These are phyloP conservation scores for Brachyhypopomus gauderio DNA, from an alignment of 2,113 vertebrate genomes.

Conservation along the genomic window DNA sequence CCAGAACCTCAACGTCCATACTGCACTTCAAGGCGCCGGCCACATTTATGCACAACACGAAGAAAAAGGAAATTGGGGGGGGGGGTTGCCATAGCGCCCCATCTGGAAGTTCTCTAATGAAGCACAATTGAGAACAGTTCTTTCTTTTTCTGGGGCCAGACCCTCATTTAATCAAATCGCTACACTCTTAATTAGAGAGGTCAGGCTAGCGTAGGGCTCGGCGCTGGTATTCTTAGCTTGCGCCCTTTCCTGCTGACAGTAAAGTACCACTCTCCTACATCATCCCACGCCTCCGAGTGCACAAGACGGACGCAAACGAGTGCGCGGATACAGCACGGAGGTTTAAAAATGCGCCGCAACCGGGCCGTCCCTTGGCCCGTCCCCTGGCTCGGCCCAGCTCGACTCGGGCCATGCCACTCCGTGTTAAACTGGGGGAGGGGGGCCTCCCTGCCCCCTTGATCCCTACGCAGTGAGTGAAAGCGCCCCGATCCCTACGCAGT, in stretches of 20 bases:
- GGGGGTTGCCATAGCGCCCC: not conserved
- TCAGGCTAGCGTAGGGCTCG: not conserved
- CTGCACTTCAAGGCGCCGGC: too few species aligned
- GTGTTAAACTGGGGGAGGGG: slow-evolving; percentile 8
- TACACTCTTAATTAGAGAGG: not conserved
- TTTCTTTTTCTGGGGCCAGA: not conserved
- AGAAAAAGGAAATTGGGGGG: too few species aligned
- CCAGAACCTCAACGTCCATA: too few species aligned
- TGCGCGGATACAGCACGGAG: not conserved
- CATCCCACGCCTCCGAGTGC: not conserved
- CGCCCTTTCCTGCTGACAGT: not conserved
- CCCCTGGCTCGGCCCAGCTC: too few species aligned
- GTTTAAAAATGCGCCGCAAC: too few species aligned
- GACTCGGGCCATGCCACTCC: not conserved
- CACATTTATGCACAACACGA: too few species aligned
- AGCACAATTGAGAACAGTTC: not conserved
- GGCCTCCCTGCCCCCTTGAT: not conserved
- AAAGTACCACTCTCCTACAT: not conserved
- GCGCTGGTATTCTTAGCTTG: not conserved
- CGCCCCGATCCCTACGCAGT: slow-evolving; percentile 29
- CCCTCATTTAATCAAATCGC: not conserved
- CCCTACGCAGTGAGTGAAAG: slow-evolving; percentile 48
- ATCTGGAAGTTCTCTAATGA: not conserved
- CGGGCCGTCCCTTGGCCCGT: too few species aligned
- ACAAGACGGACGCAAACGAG: not conserved